Conservation (phyloP, 2,888 invertebrate species). For the Catotricha subobsoleta region DNA sequence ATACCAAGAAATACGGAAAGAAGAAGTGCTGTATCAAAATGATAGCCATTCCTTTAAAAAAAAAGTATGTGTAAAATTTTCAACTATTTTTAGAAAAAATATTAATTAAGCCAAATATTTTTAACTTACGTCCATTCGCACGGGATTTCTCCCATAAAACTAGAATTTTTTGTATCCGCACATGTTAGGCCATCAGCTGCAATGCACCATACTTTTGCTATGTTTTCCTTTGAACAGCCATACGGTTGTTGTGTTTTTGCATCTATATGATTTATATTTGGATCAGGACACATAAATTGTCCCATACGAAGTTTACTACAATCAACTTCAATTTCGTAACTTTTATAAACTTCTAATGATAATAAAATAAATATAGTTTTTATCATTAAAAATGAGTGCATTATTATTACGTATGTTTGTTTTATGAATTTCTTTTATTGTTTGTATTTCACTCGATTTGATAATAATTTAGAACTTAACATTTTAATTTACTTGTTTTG, state of each 20-base stretch:
- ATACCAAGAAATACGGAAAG: constrained; percentile 94
- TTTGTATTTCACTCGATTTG: too few species aligned
- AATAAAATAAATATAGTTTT: too few species aligned
- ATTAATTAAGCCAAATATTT: constrained; percentile 5
- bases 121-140: constrained; percentile 88
- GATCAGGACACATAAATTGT: constrained; percentile 69
- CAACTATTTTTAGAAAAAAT: too few species aligned
- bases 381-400: too few species aligned
- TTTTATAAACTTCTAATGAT: not conserved
- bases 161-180: constrained; percentile 55
- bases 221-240: constrained; percentile 62
- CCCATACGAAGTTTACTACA: constrained; percentile 58
- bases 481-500: too few species aligned
- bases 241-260: constrained; percentile 71
- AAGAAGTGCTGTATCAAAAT: constrained; percentile 76
- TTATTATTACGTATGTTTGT: too few species aligned
- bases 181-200: constrained; percentile 73
- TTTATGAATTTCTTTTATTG: too few species aligned
- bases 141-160: constrained; percentile 63
- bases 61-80: too few species aligned
- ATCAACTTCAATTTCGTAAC: constrained; percentile 31
- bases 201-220: constrained; percentile 64
- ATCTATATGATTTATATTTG: constrained; percentile 58
- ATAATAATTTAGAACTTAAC: too few species aligned
- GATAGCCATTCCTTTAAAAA: constrained; percentile 79